Conservation (phyloP, 1,140 invertebrate genomes). For the Ylistrum balloti region DNA sequence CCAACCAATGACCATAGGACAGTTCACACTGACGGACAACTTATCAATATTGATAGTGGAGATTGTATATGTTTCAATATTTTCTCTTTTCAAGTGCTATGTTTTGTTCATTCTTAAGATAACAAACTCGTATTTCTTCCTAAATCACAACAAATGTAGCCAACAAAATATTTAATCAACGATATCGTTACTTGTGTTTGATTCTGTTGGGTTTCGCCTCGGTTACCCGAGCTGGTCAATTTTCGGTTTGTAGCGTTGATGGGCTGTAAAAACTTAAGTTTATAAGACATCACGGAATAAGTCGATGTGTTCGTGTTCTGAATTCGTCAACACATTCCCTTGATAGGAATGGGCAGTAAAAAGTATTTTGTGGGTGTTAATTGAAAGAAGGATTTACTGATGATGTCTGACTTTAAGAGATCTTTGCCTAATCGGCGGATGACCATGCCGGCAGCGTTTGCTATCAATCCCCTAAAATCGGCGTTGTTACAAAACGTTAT, state of each 20-base stretch:
- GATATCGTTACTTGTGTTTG: neutral
- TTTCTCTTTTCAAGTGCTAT: neutral
- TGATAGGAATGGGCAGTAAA: neutral
- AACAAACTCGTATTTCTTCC: neutral
- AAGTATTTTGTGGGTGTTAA: neutral
- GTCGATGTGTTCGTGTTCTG: neutral
- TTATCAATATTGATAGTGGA: neutral
- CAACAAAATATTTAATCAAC: neutral
- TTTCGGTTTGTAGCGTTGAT: neutral
- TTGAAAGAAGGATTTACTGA: neutral
- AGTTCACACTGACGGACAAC: neutral
- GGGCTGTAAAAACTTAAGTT: neutral
- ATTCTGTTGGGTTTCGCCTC: neutral
- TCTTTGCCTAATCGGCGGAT: neutral
- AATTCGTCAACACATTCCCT: neutral
- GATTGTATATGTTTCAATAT: slow-evolving; percentile 22
- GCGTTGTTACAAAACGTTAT: neutral
- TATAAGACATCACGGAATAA: neutral
- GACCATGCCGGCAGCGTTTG: neutral
- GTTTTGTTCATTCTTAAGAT: slow-evolving; percentile 6
- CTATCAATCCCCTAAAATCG: neutral
- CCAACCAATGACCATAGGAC: neutral
- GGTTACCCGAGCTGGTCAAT: neutral
- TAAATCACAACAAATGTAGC: slow-evolving; percentile 25
- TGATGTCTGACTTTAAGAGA: neutral